A percentile compares a stretch with the other conserved stretches of the same genome.
These are phyloP conservation scores for Nomada goodeniana DNA, from an alignment of 2,888 invertebrate genomes.

Conservation along the genomic window DNA sequence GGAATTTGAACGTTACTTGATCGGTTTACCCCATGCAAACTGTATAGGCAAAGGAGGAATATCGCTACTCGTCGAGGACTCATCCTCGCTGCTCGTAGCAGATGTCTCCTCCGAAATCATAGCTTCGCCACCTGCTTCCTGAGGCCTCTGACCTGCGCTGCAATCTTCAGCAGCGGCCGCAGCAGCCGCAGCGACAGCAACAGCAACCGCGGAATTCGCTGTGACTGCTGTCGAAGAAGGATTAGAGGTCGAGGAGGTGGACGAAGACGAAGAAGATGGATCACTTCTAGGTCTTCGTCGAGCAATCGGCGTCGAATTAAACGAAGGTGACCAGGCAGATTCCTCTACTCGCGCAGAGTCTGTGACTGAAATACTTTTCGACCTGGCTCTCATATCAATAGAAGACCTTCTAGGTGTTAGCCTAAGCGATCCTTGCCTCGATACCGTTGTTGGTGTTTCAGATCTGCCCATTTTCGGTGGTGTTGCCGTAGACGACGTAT, in stretches of 20 bases:
- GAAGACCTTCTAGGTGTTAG: slow-evolving; percentile 73
- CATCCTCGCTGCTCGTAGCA: slow-evolving; percentile 82
- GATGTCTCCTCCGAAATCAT: slow-evolving; percentile 87
- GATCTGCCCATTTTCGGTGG: slow-evolving; percentile 60
- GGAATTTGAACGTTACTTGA: slow-evolving; percentile 65
- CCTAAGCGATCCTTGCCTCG: slow-evolving; percentile 79
- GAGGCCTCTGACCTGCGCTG: slow-evolving; percentile 85
- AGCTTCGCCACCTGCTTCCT: slow-evolving; percentile 89
- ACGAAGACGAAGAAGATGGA: slow-evolving; percentile 71
- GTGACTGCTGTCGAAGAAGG: slow-evolving; percentile 54
- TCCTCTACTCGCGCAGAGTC: slow-evolving; percentile 67
- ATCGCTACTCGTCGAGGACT: slow-evolving; percentile 81
- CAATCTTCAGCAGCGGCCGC: slow-evolving; percentile 78
- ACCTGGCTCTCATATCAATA: slow-evolving; percentile 77
- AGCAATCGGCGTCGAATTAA: slow-evolving; percentile 78
- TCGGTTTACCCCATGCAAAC: slow-evolving; percentile 70
- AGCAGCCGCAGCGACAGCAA: slow-evolving; percentile 81
- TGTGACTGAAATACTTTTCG: slow-evolving; percentile 80
- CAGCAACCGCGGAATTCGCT: slow-evolving; percentile 75
- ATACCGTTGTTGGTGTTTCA: slow-evolving; percentile 61
- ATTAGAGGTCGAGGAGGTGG: slow-evolving; percentile 66
- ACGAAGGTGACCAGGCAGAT: slow-evolving; percentile 76
- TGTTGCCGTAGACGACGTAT: slow-evolving; percentile 40
- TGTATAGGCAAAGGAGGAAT: slow-evolving; percentile 78
- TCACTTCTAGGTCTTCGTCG: slow-evolving; percentile 78